phyloP scores from a whole-genome alignment of 2,797 vertebrate species.

The Gadopsis bispinosus region DNA sequence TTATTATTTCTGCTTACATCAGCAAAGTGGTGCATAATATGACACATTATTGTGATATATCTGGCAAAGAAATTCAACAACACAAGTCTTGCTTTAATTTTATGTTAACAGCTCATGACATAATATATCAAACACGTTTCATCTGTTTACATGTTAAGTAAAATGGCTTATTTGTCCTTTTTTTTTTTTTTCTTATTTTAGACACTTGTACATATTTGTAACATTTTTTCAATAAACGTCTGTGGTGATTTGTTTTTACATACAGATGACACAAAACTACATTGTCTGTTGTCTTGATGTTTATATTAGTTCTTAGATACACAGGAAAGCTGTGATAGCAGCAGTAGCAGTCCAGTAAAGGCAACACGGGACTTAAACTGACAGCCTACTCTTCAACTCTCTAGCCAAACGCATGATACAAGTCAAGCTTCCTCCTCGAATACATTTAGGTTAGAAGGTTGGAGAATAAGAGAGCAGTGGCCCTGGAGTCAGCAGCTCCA shows the following conservation, averaged over 20 bases:
- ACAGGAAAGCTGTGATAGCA: slow-evolving; percentile 88
- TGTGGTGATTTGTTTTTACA: slow-evolving; percentile 74
- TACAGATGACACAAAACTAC: slow-evolving; percentile 77
- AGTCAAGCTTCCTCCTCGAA: slow-evolving; percentile 3
- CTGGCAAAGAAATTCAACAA: not conserved
- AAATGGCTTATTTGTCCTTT: slow-evolving; percentile 73
- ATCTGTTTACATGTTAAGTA: slow-evolving; percentile 70
- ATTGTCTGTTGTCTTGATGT: slow-evolving; percentile 65
- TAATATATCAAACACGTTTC: slow-evolving; percentile 60
- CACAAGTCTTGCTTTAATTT: slow-evolving; percentile 41
- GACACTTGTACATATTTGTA: slow-evolving; percentile 91
- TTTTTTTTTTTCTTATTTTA: slow-evolving; percentile 60
- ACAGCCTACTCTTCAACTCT: slow-evolving; percentile 59
- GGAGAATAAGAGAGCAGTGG: slow-evolving; percentile 31
- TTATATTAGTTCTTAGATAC: slow-evolving; percentile 70
- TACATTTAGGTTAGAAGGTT: slow-evolving; percentile 15
- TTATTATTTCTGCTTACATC: slow-evolving; percentile 49
- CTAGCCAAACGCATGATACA: slow-evolving; percentile 27
- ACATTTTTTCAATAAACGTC: slow-evolving; percentile 89
- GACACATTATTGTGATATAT: slow-evolving; percentile 3
- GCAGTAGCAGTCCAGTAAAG: slow-evolving; percentile 88
- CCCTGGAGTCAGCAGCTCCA: slow-evolving; percentile 59
- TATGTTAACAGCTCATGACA: slow-evolving; percentile 15
- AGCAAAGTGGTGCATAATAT: slow-evolving; percentile 11
- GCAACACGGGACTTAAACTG: slow-evolving; percentile 78